Conservation (phyloP, 2,797 vertebrate genomes). For the Oceanodroma leucorhoa region DNA sequence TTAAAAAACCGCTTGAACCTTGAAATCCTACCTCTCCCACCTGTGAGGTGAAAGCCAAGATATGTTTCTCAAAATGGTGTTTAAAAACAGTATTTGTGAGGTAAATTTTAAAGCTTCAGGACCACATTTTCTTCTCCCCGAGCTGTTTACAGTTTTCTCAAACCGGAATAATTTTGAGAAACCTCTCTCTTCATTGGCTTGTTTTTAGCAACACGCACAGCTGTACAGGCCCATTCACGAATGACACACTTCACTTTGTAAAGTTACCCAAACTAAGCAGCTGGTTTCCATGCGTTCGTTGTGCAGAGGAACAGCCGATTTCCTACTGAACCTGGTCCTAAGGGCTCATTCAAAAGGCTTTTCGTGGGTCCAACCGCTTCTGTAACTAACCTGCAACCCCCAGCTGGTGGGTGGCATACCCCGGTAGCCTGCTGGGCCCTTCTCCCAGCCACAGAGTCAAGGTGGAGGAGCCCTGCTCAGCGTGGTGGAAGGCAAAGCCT, state of each 20-base stretch:
- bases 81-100: rapidly evolving
- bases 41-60: not conserved
- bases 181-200: not conserved
- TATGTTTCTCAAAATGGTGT: not conserved
- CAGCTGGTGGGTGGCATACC: slow-evolving; percentile 89
- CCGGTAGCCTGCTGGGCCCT: slow-evolving; percentile 84
- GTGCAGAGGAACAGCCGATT: rapidly evolving
- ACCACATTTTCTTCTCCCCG: not conserved
- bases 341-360: not conserved
- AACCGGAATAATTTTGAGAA: not conserved
- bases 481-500: slow-evolving; percentile 91
- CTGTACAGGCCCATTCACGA: rapidly evolving
- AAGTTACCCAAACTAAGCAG: not conserved
- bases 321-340: not conserved
- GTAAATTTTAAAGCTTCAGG: not conserved
- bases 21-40: not conserved
- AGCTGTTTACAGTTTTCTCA: not conserved
- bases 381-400: slow-evolving; percentile 89
- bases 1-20: not conserved
- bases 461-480: slow-evolving; percentile 74
- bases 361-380: rapidly evolving
- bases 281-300: rapidly evolving
- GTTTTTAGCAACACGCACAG: rapidly evolving
- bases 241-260: not conserved
- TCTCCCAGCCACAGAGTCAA: slow-evolving; percentile 86